A percentile compares a stretch with the other conserved stretches of the same genome.
phyloP scores from a whole-genome alignment of 2,888 invertebrate species.

The Calephelis perditalis region DNA sequence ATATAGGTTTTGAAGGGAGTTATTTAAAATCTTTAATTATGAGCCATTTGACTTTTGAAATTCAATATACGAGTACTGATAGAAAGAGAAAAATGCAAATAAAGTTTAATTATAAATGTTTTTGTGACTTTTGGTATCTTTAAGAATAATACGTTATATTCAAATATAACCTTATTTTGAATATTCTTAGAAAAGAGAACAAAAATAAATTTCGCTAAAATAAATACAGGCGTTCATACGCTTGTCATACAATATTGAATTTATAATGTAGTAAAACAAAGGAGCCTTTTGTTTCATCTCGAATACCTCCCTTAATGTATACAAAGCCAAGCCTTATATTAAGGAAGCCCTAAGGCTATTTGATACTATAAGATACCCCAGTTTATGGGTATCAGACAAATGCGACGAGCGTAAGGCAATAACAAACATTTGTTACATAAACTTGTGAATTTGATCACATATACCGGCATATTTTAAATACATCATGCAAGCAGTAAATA shows the following conservation, averaged over 20 bases:
- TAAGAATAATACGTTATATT: too few relatives aligned
- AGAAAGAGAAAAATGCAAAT: too few relatives aligned
- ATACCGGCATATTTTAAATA: neutral
- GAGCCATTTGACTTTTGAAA: too few relatives aligned
- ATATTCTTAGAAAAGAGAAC: too few relatives aligned
- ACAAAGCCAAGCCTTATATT: slow-evolving; percentile 12
- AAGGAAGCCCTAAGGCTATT: slow-evolving; percentile 9
- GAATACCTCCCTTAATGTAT: slow-evolving; percentile 16
- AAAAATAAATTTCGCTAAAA: too few relatives aligned
- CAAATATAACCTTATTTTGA: too few relatives aligned
- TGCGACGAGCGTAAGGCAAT: slow-evolving; percentile 9
- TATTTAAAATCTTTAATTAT: too few relatives aligned
- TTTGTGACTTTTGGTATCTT: too few relatives aligned
- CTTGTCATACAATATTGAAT: neutral
- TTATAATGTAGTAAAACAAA: neutral
- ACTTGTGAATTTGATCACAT: neutral
- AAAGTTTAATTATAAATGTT: too few relatives aligned
- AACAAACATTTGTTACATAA: slow-evolving; percentile 3
- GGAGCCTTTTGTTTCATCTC: neutral
- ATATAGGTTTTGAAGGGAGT: too few relatives aligned
- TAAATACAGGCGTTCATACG: neutral
- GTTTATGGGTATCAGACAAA: slow-evolving; percentile 4
- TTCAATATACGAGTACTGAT: too few relatives aligned
- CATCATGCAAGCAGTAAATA: too few relatives aligned
- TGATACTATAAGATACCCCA: slow-evolving; percentile 3